Conservation (phyloP, 37 sponge, comb jelly and placozoan species). For the Trichoplax adhaerens region DNA sequence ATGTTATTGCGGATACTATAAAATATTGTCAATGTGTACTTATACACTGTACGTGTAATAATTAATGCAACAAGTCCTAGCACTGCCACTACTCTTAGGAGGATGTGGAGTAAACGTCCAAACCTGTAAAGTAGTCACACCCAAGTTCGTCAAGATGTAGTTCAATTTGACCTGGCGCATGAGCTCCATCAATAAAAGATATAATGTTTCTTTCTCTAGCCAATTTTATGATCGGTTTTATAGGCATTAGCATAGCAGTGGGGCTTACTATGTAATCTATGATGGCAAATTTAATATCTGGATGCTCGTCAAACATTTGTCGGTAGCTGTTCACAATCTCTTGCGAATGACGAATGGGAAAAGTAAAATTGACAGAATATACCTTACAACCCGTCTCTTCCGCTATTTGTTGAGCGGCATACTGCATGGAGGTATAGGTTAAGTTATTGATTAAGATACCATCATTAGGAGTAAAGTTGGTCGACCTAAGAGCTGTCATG, state of each 20-base stretch:
- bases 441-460: conserved; percentile 17
- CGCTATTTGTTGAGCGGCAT: conserved; percentile 16
- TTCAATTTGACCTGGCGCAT: conserved; percentile 49
- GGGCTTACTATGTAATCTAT: conserved; percentile 44
- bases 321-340: conserved; percentile 15
- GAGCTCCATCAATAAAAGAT: conserved; percentile 84
- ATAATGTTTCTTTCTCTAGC: conserved; percentile 32
- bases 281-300: conserved; percentile 19
- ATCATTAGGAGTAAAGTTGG: conserved; percentile 8
- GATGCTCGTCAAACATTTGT: conserved; percentile 6
- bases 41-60: too few relatives aligned
- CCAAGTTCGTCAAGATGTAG: conserved; percentile 39
- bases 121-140: conserved; percentile 35
- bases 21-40: too few relatives aligned
- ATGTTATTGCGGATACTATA: too few relatives aligned
- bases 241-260: conserved; percentile 31
- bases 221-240: conserved; percentile 25
- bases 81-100: too few relatives aligned
- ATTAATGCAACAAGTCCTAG: too few relatives aligned
- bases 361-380: conserved; percentile 4
- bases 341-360: conserved; percentile 12
- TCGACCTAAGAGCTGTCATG: conserved; percentile 16
- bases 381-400: conserved; percentile 13
- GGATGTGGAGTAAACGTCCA: not conserved
- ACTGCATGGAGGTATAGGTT: conserved; percentile 18